Evolutionary conservation across 2,113 vertebrate genomes (phyloP).

Genomic region (Ceyx melanurus): DNA sequence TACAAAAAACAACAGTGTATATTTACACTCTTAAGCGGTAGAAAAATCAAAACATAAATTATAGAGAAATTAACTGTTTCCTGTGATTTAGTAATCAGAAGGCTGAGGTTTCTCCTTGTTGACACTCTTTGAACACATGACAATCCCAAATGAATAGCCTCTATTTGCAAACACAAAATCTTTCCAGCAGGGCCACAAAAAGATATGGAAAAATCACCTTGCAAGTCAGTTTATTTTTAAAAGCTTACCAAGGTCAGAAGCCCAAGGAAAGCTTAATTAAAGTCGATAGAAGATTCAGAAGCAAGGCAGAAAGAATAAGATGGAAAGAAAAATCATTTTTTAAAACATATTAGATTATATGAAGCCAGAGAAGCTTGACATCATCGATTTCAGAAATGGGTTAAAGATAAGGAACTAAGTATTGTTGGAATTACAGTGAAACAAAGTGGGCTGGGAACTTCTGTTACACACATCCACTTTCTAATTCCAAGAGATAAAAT

Average conservation of each 20-base stretch:
- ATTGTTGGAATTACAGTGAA: constrained; percentile 62
- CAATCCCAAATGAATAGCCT: constrained; percentile 27
- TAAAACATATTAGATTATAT: constrained; percentile 56
- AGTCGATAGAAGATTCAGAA: constrained; percentile 63
- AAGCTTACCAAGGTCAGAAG: constrained; percentile 64
- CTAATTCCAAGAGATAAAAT: background rate
- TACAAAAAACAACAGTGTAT: background rate
- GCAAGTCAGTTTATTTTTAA: constrained; percentile 64
- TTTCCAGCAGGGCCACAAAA: constrained; percentile 46
- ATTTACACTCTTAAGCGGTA: background rate
- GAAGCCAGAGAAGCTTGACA: constrained; percentile 58
- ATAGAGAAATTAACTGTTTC: constrained; percentile 14
- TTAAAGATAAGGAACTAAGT: constrained; percentile 62
- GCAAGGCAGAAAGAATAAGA: constrained; percentile 34
- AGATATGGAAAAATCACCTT: constrained; percentile 54
- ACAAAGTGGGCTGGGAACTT: background rate
- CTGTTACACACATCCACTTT: background rate
- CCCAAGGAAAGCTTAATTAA: constrained; percentile 71
- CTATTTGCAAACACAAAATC: constrained; percentile 21
- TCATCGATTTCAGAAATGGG: constrained; percentile 68
- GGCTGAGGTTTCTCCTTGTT: background rate
- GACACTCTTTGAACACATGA: background rate
- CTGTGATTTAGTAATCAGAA: background rate
- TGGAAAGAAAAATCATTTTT: constrained; percentile 58
- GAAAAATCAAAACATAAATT: constrained; percentile 19